These are phyloP conservation scores for Nyctibius grandis DNA, from an alignment of 2,797 vertebrate genomes.

Conservation along the genomic window DNA sequence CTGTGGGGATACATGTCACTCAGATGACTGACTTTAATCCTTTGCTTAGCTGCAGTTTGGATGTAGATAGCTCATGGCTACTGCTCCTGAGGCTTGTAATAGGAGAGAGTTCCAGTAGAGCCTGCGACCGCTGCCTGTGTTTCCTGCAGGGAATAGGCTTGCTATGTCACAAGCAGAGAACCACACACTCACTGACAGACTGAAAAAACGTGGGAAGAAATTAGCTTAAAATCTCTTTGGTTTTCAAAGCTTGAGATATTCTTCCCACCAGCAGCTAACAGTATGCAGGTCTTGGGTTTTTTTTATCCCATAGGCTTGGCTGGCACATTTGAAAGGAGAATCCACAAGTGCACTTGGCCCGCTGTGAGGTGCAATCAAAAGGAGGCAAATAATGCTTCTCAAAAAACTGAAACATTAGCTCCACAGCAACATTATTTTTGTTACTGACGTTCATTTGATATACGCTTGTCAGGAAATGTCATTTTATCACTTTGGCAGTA, in stretches of 20 bases:
- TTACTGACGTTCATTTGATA: not conserved
- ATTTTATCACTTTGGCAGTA: not conserved
- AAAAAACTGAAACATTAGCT: not conserved
- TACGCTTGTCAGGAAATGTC: not conserved
- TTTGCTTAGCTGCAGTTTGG: not conserved
- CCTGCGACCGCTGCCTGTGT: not conserved
- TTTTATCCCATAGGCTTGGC: not conserved
- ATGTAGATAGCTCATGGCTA: not conserved
- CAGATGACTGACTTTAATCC: not conserved
- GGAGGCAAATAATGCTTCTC: not conserved
- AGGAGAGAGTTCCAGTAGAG: not conserved
- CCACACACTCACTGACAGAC: not conserved
- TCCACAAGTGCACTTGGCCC: not conserved
- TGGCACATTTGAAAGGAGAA: not conserved
- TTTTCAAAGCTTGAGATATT: not conserved
- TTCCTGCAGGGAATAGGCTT: not conserved
- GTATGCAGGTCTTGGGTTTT: not conserved
- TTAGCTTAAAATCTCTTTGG: not conserved
- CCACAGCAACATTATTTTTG: not conserved
- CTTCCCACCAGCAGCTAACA: not conserved
- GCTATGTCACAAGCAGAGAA: not conserved
- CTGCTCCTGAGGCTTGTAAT: not conserved
- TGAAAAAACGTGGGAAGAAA: not conserved
- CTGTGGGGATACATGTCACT: not conserved
- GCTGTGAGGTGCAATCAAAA: not conserved